phyloP scores from a whole-genome alignment of 2,113 vertebrate genomes.

The Xyliphius kryptos region DNA sequence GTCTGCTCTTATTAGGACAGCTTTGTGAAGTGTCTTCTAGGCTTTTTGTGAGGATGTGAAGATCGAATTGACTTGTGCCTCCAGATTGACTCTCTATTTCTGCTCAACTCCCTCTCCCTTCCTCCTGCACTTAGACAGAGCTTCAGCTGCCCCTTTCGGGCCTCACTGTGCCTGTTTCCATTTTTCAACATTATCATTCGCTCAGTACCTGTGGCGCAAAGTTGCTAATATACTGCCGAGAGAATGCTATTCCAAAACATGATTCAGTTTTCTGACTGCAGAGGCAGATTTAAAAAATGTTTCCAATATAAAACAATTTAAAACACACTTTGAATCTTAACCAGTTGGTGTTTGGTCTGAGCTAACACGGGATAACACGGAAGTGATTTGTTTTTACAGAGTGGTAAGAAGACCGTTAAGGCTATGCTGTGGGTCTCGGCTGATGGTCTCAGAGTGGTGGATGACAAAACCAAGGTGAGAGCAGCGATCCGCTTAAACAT shows the following conservation, averaged over 20 bases:
- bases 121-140: background rate
- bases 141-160: too few relatives aligned
- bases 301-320: too few relatives aligned
- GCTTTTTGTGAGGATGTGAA: too few relatives aligned
- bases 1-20: too few relatives aligned
- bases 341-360: too few relatives aligned
- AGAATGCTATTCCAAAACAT: too few relatives aligned
- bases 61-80: background rate
- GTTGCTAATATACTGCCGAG: background rate
- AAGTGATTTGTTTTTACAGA: conserved; percentile 63
- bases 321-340: too few relatives aligned
- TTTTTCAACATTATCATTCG: background rate
- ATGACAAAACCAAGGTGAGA: conserved; percentile 87
- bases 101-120: background rate
- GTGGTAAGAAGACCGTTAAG: conserved; percentile 83
- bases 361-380: too few relatives aligned
- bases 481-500: too few relatives aligned
- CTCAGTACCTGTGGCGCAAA: background rate
- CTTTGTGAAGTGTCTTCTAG: too few relatives aligned
- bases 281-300: conserved; percentile 8
- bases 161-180: background rate
- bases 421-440: conserved; percentile 88
- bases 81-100: background rate
- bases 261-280: background rate
- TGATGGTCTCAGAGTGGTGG: conserved; percentile 84